Base-by-base conservation (phyloP, 2,797 vertebrate species). In the Poecilia picta region DNA sequence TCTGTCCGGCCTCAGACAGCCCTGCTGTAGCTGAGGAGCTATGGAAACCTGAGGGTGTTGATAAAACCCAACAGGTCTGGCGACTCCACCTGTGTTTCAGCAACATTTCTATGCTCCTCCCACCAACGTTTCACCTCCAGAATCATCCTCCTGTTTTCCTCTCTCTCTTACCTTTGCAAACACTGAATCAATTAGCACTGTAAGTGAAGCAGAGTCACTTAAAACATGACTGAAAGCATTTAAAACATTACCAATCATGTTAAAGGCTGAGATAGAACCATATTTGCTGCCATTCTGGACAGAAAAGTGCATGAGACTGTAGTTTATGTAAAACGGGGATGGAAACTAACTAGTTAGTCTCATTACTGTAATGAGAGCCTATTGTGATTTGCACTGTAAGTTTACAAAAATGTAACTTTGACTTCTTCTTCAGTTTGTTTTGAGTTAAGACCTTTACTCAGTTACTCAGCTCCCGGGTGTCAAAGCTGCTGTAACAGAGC, bases 41-140 rank as follows among this genome's bases (percentile, higher is more conserved):
- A 16, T 18, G 33, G 59, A 64, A 20, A 10, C 6, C 31, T 36
- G 59, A 64, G 2, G 16, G 59, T 36, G 59, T 62, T 81, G 2
- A 25, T 73, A 41, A 45, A 77, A 74, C 12, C 47, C 0, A 78
- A 83, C 77, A 76, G 71, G 85, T 84, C 47, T n/a, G 36, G 75
- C 75, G 23, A 51, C 53, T 86, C 36, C 76, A 83, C 53, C 15
- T 11, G 53, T 13, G 53, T 71, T 59, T 11, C 75, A 73, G 33
- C 11, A 20, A 25, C 15, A n/a, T 36, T 33, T 47, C 33, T 0
- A 5, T 39, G 64, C 43, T 33, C 45, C 45, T 31, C 74, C 74
- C 16, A 75, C 5, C 11, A 4, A 33, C n/a, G 7, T 53, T 45
- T 51, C 18, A 39, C 31, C 31, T 36, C 59, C 59, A 20, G 36